phyloP scores from a whole-genome alignment of 2,797 vertebrate species.

The Chrosomus eos region DNA sequence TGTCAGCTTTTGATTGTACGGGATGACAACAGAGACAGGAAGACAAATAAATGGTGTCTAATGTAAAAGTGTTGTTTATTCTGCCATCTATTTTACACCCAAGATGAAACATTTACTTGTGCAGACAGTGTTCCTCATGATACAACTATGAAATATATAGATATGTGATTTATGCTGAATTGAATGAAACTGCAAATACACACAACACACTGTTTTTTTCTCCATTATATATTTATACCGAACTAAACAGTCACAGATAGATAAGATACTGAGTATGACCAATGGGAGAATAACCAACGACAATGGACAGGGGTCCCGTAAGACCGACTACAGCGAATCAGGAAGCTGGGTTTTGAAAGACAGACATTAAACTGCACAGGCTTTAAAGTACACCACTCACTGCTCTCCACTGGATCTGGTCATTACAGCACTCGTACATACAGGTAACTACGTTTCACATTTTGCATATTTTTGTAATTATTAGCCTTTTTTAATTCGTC shows the following conservation, averaged over 20 bases:
- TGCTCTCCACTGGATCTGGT: slow-evolving; percentile 64
- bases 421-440: slow-evolving; percentile 75
- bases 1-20: slow-evolving; percentile 28
- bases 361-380: background rate
- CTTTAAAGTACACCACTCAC: slow-evolving; percentile 52
- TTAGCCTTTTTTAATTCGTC: slow-evolving; percentile 74
- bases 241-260: slow-evolving; percentile 83
- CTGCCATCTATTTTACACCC: background rate
- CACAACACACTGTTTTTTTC: background rate
- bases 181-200: background rate
- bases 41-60: slow-evolving; percentile 32
- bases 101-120: background rate
- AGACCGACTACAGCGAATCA: slow-evolving; percentile 3
- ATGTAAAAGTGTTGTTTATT: background rate
- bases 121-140: background rate
- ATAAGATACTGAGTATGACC: slow-evolving; percentile 71
- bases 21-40: slow-evolving; percentile 2
- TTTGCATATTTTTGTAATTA: slow-evolving; percentile 81
- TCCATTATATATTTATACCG: slow-evolving; percentile 68
- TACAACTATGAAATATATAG: background rate
- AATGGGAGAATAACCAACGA: slow-evolving; percentile 41
- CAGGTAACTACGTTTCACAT: slow-evolving; percentile 74
- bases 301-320: slow-evolving; percentile 1
- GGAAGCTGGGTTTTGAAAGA: background rate
- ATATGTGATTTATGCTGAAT: background rate